phyloP scores from a whole-genome alignment of 2,888 invertebrate genomes.

The Sceliomorpha sp. region DNA sequence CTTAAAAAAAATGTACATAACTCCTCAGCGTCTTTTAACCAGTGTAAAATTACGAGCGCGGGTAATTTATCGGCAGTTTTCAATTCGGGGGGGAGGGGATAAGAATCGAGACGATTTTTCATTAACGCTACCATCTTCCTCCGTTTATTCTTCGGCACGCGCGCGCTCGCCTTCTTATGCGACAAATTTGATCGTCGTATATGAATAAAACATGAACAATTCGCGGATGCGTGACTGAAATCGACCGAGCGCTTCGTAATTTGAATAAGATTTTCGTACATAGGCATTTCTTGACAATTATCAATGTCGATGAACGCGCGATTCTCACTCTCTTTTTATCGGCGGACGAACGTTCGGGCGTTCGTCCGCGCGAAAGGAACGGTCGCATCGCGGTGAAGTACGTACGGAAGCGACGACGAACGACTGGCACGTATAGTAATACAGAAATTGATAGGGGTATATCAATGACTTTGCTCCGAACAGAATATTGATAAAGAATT shows the following conservation, averaged over 20 bases:
- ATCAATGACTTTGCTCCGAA: too few relatives aligned
- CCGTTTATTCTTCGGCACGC: slow-evolving; percentile 20
- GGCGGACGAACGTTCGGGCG: too few relatives aligned
- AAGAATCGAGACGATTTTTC: slow-evolving; percentile 21
- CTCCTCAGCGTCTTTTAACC: background rate
- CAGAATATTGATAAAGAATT: too few relatives aligned
- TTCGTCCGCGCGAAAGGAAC: too few relatives aligned
- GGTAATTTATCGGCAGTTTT: slow-evolving; percentile 9
- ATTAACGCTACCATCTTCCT: slow-evolving; percentile 9
- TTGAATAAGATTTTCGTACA: slow-evolving; percentile 3
- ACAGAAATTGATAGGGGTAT: too few relatives aligned
- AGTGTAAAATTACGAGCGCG: slow-evolving; percentile 7
- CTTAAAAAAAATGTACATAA: background rate
- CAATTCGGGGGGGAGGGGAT: slow-evolving; percentile 15
- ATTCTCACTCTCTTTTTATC: too few relatives aligned
- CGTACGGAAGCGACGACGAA: too few relatives aligned
- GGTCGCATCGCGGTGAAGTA: too few relatives aligned
- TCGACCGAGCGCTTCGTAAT: slow-evolving; percentile 12
- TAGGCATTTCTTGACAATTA: slow-evolving; percentile 2
- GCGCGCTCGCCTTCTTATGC: slow-evolving; percentile 11
- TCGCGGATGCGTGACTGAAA: slow-evolving; percentile 18
- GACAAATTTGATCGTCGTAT: slow-evolving; percentile 12
- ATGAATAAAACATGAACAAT: slow-evolving; percentile 28
- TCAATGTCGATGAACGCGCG: slow-evolving; percentile 1
- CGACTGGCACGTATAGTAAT: too few relatives aligned